Percentiles rank a stretch among this genome's conserved stretches.
Evolutionary conservation across 1,140 invertebrate genomes (phyloP).

Genomic region (Aphidius ervi): DNA sequence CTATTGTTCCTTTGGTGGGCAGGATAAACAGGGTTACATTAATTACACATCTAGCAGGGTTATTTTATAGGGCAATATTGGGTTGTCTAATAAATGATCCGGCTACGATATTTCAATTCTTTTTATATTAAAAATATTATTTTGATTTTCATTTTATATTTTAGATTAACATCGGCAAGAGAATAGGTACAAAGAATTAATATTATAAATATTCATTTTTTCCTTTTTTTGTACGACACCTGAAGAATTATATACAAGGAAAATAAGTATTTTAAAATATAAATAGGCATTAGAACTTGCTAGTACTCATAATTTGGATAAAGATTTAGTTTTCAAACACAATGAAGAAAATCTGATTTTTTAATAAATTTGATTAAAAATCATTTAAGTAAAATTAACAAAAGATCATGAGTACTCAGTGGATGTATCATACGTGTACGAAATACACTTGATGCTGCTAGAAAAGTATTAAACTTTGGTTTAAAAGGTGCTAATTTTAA

Average conservation of each 20-base stretch:
- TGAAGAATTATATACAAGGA: slow-evolving; percentile 71
- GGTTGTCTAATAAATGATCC: too few relatives aligned
- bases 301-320: slow-evolving; percentile 68
- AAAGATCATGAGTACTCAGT: slow-evolving; percentile 77
- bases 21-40: too few relatives aligned
- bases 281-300: slow-evolving; percentile 72
- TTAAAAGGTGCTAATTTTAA: slow-evolving; percentile 65
- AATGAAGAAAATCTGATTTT: slow-evolving; percentile 73
- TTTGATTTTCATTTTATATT: too few relatives aligned
- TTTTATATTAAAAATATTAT: too few relatives aligned
- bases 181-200: too few relatives aligned
- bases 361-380: slow-evolving; percentile 70
- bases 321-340: slow-evolving; percentile 77
- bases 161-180: too few relatives aligned
- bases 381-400: slow-evolving; percentile 76
- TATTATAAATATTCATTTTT: too few relatives aligned
- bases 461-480: slow-evolving; percentile 71
- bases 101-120: too few relatives aligned
- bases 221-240: slow-evolving; percentile 62
- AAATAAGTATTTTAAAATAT: slow-evolving; percentile 68
- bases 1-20: too few relatives aligned
- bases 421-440: slow-evolving; percentile 76
- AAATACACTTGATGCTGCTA: slow-evolving; percentile 66
- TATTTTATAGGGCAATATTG: too few relatives aligned
- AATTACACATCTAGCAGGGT: too few relatives aligned